Percentiles rank a stretch among this genome's conserved stretches.
phyloP scores from a whole-genome alignment of 2,797 vertebrate species.

The Pangasius djambal region DNA sequence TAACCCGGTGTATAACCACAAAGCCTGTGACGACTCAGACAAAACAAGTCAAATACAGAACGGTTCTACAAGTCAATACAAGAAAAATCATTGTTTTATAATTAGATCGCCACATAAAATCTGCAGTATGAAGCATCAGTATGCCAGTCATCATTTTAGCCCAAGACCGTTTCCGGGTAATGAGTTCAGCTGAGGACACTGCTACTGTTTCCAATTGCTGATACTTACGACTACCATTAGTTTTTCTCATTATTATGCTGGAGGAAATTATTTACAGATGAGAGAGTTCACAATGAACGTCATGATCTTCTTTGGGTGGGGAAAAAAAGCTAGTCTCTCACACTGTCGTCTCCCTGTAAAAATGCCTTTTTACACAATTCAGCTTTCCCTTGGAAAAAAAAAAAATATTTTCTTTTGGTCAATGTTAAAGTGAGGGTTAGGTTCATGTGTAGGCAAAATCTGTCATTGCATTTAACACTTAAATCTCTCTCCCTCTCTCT shows the following conservation, averaged over 20 bases:
- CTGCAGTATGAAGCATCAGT: background rate
- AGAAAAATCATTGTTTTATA: background rate
- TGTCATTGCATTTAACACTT: background rate
- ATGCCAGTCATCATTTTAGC: background rate
- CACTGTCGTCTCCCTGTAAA: background rate
- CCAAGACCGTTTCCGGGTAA: background rate
- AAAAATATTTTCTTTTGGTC: background rate
- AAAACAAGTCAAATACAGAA: background rate
- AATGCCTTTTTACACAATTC: background rate
- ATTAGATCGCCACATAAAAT: background rate
- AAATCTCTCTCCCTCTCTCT: background rate
- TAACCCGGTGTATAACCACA: background rate
- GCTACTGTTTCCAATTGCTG: no score
- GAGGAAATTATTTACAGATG: background rate
- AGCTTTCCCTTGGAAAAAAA: background rate
- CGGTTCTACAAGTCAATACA: background rate
- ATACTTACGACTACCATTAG: background rate
- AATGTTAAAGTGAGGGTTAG: background rate
- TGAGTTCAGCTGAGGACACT: background rate
- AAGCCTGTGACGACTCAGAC: background rate
- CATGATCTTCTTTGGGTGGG: background rate
- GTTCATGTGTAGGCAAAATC: slow-evolving; percentile 16
- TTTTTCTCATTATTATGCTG: slow-evolving; percentile 7
- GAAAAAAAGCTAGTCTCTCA: background rate
- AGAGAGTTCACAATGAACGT: background rate